Percentiles rank a stretch among this genome's conserved stretches.
phyloP scores from a whole-genome alignment of 2,797 vertebrate genomes.

The Masticophis lateralis region DNA sequence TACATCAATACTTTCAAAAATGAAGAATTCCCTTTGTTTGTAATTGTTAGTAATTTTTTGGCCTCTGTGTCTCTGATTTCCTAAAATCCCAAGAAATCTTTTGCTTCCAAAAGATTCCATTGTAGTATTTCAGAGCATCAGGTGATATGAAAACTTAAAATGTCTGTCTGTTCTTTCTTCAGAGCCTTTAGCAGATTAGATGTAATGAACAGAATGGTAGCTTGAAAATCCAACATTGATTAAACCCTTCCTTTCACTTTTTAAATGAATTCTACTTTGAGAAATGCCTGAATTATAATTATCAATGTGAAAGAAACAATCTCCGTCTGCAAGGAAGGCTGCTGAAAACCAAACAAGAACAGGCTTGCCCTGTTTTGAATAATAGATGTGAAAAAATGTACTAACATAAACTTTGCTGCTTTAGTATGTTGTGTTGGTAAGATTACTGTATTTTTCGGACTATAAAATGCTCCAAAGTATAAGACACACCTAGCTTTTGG shows the following conservation, averaged over 20 bases:
- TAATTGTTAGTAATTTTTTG: neutral
- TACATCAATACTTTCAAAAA: neutral
- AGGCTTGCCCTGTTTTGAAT: neutral
- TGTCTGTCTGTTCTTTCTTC: neutral
- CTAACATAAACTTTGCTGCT: neutral
- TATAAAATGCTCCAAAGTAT: too few species aligned
- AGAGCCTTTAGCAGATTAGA: neutral
- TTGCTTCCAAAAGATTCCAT: neutral
- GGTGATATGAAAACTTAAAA: neutral
- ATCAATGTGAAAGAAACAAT: neutral
- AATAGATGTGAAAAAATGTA: neutral
- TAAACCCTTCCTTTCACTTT: neutral
- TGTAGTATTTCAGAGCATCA: slow-evolving; percentile 1
- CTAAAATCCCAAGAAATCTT: neutral
- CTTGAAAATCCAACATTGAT: neutral
- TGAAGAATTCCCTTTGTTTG: neutral
- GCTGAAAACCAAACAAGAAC: neutral
- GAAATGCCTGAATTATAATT: neutral
- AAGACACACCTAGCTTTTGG: too few species aligned
- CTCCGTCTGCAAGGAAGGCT: neutral
- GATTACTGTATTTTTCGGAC: neutral
- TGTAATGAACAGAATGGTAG: neutral
- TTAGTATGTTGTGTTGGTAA: neutral
- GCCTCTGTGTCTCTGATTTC: neutral
- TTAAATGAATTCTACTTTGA: neutral